Conservation (phyloP, 2,888 invertebrate species). For the Laspeyria flexula region DNA sequence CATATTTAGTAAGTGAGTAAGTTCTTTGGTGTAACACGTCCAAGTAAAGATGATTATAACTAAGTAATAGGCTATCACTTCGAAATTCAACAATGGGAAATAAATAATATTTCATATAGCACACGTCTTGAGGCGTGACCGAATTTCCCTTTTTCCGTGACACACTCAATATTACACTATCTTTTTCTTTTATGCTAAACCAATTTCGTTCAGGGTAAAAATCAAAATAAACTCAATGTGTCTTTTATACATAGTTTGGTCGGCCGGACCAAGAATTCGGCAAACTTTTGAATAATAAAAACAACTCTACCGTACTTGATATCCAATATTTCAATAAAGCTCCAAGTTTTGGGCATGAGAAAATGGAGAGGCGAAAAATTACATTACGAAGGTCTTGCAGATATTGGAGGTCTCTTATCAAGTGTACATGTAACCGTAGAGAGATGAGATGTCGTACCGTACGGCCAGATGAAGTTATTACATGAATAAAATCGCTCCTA, state of each 20-base stretch:
- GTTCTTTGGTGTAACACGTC: too few relatives aligned
- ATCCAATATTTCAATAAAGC: slow-evolving; percentile 84
- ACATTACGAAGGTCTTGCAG: slow-evolving; percentile 77
- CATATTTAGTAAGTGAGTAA: too few relatives aligned
- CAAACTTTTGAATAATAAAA: slow-evolving; percentile 78
- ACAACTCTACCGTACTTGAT: slow-evolving; percentile 79
- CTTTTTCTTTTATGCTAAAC: slow-evolving; percentile 58
- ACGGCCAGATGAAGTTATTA: slow-evolving; percentile 36
- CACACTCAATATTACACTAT: slow-evolving; percentile 55
- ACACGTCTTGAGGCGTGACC: slow-evolving; percentile 44
- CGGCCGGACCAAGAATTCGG: slow-evolving; percentile 54
- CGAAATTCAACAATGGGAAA: slow-evolving; percentile 27
- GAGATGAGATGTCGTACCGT: slow-evolving; percentile 27
- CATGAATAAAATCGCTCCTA: slow-evolving; percentile 31
- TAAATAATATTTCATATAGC: slow-evolving; percentile 43
- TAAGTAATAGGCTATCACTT: slow-evolving; percentile 14
- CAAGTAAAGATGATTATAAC: not conserved
- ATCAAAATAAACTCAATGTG: slow-evolving; percentile 69
- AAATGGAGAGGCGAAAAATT: slow-evolving; percentile 81
- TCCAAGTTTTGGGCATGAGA: slow-evolving; percentile 74
- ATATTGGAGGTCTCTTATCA: slow-evolving; percentile 70
- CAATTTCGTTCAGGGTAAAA: slow-evolving; percentile 60
- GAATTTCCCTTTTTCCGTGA: slow-evolving; percentile 46
- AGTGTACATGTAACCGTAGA: slow-evolving; percentile 52
- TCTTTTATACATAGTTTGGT: slow-evolving; percentile 56